Evolutionary conservation across 1,140 invertebrate genomes (phyloP), one percentile per base, ranked within the genome.

Genomic region (Tenebrio molitor): DNA sequence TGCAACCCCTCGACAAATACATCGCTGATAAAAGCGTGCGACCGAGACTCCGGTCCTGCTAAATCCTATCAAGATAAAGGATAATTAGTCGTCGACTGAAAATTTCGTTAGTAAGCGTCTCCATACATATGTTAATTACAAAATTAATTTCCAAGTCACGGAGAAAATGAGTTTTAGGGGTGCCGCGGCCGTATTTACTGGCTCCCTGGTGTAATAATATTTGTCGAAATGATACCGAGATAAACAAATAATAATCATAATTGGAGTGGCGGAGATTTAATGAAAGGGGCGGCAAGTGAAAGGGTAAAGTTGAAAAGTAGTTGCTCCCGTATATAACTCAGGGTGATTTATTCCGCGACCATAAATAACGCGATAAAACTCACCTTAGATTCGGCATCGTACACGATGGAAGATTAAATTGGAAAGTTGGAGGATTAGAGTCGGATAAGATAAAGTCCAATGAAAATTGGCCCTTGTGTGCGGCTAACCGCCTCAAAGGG

Each of bases 311-410:
- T 12, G 50, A 25, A 25, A 29, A 58, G 50, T 53, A 12, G 19
- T 25, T 15, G 50, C 23, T 25, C 50, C 12, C 50, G 50, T 23
- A 29, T 58, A 33, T 58, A 58, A 58, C 50, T 58, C 50, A 33
- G n/a, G 23, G 19, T 66, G 64, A 66, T 66, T 66, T 66, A 66
- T 66, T 42, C 17, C 19, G 23, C 10, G 19, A 66, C 64, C 42
- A 44, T 66, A 66, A 66, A 66, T 66, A 66, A 41, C 36, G n/a
- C 64, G 36, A 44, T 66, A 66, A 66, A 66, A 66, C 44, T 66
- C 36, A 66, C 64, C 64, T 66, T 66, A 66, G 25, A 66, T 65
- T 39, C 12, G 39, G 33, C 29, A 39, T 65, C 33, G 29, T 16
- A 15, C 17, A 23, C 46, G 58, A 64, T 64, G 21, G 33, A 36